phyloP scores from a whole-genome alignment of 2,888 invertebrate species.

The Cecidostiba fungosa region DNA sequence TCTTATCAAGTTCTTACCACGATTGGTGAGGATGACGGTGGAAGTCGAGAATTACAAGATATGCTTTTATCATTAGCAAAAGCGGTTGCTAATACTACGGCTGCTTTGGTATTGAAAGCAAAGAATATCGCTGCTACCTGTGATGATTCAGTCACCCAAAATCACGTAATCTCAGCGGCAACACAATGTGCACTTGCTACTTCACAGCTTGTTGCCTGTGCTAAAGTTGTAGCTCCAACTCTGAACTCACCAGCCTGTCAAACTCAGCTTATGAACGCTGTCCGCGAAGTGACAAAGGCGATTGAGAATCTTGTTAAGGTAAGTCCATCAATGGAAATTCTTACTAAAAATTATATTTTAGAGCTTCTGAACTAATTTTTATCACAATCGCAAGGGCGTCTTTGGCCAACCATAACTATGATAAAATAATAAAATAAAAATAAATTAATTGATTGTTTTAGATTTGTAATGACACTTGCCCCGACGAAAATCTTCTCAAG shows the following conservation, averaged over 20 bases:
- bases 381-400: no score
- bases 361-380: no score
- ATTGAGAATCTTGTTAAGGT: constrained; percentile 91
- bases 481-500: constrained; percentile 86
- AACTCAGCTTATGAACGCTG: constrained; percentile 95
- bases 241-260: constrained; percentile 91
- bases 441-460: constrained; percentile 69
- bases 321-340: background rate
- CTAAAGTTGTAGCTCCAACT: constrained; percentile 95
- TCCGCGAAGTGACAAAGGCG: constrained; percentile 94
- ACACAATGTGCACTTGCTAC: constrained; percentile 98
- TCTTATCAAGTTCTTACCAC: constrained; percentile 96
- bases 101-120: constrained; percentile 96
- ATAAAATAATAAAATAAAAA: no score
- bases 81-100: constrained; percentile 98
- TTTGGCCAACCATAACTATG: no score
- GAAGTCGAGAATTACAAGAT: constrained; percentile 92
- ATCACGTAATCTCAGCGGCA: constrained; percentile 96
- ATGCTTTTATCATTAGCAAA: constrained; percentile 96
- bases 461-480: constrained; percentile 88
- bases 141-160: constrained; percentile 89
- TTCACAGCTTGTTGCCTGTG: constrained; percentile 98
- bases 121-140: constrained; percentile 97
- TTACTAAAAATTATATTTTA: background rate
- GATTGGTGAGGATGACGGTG: constrained; percentile 94